Conservation (phyloP, 1,140 invertebrate genomes). For the Onthophagus taurus region DNA sequence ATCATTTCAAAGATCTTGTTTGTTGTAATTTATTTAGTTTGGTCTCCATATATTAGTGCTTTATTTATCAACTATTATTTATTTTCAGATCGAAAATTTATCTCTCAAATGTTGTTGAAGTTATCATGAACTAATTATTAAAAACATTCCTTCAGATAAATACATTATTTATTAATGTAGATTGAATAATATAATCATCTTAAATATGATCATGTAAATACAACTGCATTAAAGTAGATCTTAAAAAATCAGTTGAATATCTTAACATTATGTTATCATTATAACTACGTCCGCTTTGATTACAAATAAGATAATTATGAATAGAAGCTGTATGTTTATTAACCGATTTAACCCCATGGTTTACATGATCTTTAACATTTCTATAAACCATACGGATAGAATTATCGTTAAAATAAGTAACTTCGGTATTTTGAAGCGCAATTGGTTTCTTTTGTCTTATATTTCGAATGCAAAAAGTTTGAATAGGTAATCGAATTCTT, state of each 20-base stretch:
- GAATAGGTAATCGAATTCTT: constrained; percentile 24
- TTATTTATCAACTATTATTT: too few relatives aligned
- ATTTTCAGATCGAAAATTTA: too few relatives aligned
- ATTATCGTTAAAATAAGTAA: constrained; percentile 25
- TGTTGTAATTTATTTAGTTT: too few relatives aligned
- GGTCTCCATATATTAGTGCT: too few relatives aligned
- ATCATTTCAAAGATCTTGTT: too few relatives aligned
- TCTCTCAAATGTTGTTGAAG: too few relatives aligned
- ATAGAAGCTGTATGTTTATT: constrained; percentile 20
- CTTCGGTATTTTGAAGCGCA: constrained; percentile 32
- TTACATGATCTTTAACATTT: constrained; percentile 14
- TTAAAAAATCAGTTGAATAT: constrained; percentile 32
- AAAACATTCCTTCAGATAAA: not conserved
- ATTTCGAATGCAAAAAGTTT: constrained; percentile 37
- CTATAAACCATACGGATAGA: constrained; percentile 18
- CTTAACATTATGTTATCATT: constrained; percentile 23
- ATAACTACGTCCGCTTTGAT: constrained; percentile 15
- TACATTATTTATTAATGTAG: not conserved
- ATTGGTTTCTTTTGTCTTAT: constrained; percentile 24
- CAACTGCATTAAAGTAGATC: constrained; percentile 30
- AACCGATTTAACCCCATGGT: constrained; percentile 15
- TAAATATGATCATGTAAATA: constrained; percentile 20
- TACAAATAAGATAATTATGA: constrained; percentile 30
- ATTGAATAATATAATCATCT: not conserved
- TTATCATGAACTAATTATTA: too few relatives aligned